phyloP scores from a whole-genome alignment of 2,888 invertebrate genomes.

The Listrodromus nycthemerus region DNA sequence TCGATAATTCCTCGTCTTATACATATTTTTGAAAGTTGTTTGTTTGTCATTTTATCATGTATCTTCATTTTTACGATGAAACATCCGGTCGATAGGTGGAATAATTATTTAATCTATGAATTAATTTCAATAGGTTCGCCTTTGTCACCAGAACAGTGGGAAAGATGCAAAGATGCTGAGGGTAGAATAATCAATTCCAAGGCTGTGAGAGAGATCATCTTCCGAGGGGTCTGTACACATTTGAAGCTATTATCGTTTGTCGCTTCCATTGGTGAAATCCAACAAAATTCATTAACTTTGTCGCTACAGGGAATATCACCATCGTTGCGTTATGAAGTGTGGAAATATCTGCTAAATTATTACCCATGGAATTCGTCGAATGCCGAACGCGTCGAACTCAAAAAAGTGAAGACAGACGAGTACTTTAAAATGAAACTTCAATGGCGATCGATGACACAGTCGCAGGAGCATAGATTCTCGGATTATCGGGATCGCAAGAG shows the following conservation, averaged over 20 bases:
- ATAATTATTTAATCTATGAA: constrained; percentile 80
- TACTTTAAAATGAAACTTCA: constrained; percentile 98
- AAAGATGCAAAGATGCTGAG: constrained; percentile 91
- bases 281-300: constrained; percentile 1
- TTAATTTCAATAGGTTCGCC: constrained; percentile 87
- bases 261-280: neutral
- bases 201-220: constrained; percentile 93
- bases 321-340: constrained; percentile 92
- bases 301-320: constrained; percentile 90
- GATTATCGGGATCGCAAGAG: constrained; percentile 96
- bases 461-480: constrained; percentile 95
- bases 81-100: neutral
- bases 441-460: constrained; percentile 95
- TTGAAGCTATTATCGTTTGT: neutral
- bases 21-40: neutral
- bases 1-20: neutral
- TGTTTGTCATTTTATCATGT: neutral
- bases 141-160: constrained; percentile 92
- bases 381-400: constrained; percentile 88
- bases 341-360: constrained; percentile 97
- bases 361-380: constrained; percentile 93
- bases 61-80: neutral
- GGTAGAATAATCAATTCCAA: constrained; percentile 93
- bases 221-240: constrained; percentile 91
- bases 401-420: constrained; percentile 91